Evolutionary conservation across 2,888 invertebrate genomes (phyloP).

Genomic region (Patella depressa): DNA sequence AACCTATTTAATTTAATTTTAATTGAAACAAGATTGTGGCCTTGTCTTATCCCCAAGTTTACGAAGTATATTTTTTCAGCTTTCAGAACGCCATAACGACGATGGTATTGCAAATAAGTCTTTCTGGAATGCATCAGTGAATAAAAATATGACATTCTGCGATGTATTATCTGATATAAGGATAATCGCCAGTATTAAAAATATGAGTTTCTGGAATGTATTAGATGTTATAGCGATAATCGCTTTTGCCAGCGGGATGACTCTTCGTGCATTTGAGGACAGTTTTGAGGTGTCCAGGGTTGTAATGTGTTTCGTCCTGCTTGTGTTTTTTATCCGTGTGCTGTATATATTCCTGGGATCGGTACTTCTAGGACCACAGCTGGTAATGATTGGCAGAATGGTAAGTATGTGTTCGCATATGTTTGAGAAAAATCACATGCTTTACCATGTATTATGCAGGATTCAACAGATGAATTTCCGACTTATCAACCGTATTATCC

Average conservation of each 20-base stretch:
- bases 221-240: conserved; percentile 64
- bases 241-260: conserved; percentile 63
- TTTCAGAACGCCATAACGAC: too few relatives aligned
- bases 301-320: conserved; percentile 68
- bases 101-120: conserved; percentile 39
- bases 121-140: conserved; percentile 67
- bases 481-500: too few relatives aligned
- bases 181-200: conserved; percentile 41
- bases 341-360: conserved; percentile 70
- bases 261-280: conserved; percentile 52
- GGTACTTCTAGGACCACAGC: conserved; percentile 68
- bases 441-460: too few relatives aligned
- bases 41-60: too few relatives aligned
- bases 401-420: conserved; percentile 45
- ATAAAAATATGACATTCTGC: conserved; percentile 61
- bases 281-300: conserved; percentile 67
- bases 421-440: too few relatives aligned
- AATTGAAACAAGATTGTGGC: too few relatives aligned
- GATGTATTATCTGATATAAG: conserved; percentile 67
- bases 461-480: too few relatives aligned
- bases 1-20: too few relatives aligned
- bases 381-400: conserved; percentile 71
- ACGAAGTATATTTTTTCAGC: too few relatives aligned
- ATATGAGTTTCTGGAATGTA: conserved; percentile 67
- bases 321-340: conserved; percentile 67